Base-by-base conservation (phyloP, 2,888 invertebrate species). In the Hoplodrina blanda region DNA sequence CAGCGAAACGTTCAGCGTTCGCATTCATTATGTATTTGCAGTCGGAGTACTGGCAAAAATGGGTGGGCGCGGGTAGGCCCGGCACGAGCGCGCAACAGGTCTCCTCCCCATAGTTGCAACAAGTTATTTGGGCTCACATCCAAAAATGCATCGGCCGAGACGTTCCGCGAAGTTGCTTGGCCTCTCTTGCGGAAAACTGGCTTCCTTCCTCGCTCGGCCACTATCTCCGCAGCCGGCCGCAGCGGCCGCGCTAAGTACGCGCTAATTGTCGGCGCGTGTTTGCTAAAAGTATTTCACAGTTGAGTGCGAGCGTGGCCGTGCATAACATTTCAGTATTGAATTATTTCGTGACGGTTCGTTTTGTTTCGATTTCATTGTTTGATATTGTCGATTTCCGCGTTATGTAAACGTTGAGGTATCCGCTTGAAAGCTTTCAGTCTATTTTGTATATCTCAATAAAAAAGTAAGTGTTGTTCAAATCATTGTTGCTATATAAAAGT, bases 21-120 rank as follows among this genome's bases (percentile, higher is more conserved):
- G 91, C 94, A 93, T 95, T 95, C 95, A 95, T 95, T 95, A 95
- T 95, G 94, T 95, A 95, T 95, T 92, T 93, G 90, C 91, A 88
- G 85, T 85, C 83, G 80, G 88, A 87, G 88, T 89, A 86, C 90
- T 89, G 88, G 94, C 93, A 95, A 95, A 95, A 95, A 95, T 94
- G 90, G 90, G 90, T 85, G 85, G 80, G 79, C 82, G 85, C 77
- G 85, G 81, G 85, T 89, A 89, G 89, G 89, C 90, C 87, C 86
- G 90, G 90, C 91, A 90, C 91, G 88, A 86, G 88, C 75, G 80
- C 82, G 94, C 95, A 95, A 96, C 95, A 95, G 95, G 95, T 95
- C 86, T 85, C 85, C 77, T 81, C 83, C 92, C 94, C 88, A 82
- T 85, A 82, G 91, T 89, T 92, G 95, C 95, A 95, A 95, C 95